phyloP scores from a whole-genome alignment of 35 echinoderm and acorn worm species.

The Stichopus chloronotus region DNA sequence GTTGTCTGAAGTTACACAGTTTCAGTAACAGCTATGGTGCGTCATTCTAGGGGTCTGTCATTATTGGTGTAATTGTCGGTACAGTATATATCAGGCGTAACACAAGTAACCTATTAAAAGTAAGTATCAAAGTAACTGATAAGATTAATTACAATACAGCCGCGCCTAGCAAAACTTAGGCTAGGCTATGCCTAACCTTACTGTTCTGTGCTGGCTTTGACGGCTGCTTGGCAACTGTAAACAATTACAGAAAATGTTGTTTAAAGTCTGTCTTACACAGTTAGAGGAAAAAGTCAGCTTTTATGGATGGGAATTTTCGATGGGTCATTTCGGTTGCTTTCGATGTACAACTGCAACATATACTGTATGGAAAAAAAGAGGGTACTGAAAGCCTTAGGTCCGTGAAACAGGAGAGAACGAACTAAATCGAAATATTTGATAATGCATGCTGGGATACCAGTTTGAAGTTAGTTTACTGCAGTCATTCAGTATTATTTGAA shows the following conservation, averaged over 20 bases:
- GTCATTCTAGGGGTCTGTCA: too few species aligned
- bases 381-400: not conserved
- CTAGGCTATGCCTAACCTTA: not conserved
- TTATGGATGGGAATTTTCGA: not conserved
- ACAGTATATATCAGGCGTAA: too few species aligned
- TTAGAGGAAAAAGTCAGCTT: not conserved
- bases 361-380: not conserved
- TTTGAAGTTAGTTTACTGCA: not conserved
- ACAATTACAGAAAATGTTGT: not conserved
- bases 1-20: too few species aligned
- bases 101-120: not conserved
- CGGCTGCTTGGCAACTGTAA: conserved; percentile 2
- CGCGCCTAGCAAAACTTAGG: not conserved
- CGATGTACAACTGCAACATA: not conserved
- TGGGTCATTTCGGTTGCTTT: not conserved
- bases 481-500: not conserved
- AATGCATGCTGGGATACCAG: not conserved
- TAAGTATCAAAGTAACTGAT: not conserved
- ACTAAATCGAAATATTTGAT: not conserved
- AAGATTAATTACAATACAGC: not conserved
- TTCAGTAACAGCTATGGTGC: too few species aligned
- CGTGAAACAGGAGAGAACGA: not conserved
- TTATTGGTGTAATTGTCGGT: too few species aligned
- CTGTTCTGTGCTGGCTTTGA: not conserved
- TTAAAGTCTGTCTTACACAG: not conserved